Evolutionary conservation across 2,113 vertebrate genomes (phyloP).

Genomic region (Zootoca vivipara): DNA sequence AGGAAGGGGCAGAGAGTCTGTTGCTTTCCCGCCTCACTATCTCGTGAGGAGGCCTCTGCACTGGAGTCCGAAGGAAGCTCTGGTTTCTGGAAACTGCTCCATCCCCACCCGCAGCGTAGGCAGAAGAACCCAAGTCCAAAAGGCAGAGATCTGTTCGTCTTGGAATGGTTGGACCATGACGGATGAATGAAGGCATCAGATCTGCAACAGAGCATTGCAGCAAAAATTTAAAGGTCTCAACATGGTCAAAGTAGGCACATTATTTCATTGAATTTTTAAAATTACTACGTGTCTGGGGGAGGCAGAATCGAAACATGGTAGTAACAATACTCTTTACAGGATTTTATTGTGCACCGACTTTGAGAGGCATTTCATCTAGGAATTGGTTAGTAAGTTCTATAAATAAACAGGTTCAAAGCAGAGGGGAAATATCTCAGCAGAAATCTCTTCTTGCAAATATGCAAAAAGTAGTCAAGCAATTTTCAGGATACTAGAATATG

Average conservation of each 20-base stretch:
- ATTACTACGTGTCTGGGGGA: too few species aligned
- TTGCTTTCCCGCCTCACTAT: slow-evolving; percentile 89
- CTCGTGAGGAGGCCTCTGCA: slow-evolving; percentile 88
- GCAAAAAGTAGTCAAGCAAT: neutral
- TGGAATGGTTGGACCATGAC: slow-evolving; percentile 97
- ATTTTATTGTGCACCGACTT: too few species aligned
- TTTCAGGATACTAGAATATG: neutral
- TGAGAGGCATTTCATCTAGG: too few species aligned
- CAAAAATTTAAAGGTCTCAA: neutral
- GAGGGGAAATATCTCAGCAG: too few species aligned
- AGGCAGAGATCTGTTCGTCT: slow-evolving; percentile 89
- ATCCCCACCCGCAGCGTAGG: slow-evolving; percentile 79
- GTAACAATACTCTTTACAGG: too few species aligned
- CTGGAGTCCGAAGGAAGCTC: slow-evolving; percentile 85
- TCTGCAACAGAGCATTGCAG: slow-evolving; percentile 70
- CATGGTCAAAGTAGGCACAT: too few species aligned
- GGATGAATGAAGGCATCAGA: slow-evolving; percentile 98
- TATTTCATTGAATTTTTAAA: neutral
- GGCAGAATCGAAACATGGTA: too few species aligned
- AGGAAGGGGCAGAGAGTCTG: slow-evolving; percentile 92
- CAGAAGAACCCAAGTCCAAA: slow-evolving; percentile 78
- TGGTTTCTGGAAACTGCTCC: slow-evolving; percentile 84
- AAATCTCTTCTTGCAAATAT: neutral
- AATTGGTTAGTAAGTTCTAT: too few species aligned
- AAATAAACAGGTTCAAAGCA: too few species aligned